These are phyloP conservation scores for Danio albolineatus DNA, from an alignment of 2,797 vertebrate genomes.

Conservation along the genomic window DNA sequence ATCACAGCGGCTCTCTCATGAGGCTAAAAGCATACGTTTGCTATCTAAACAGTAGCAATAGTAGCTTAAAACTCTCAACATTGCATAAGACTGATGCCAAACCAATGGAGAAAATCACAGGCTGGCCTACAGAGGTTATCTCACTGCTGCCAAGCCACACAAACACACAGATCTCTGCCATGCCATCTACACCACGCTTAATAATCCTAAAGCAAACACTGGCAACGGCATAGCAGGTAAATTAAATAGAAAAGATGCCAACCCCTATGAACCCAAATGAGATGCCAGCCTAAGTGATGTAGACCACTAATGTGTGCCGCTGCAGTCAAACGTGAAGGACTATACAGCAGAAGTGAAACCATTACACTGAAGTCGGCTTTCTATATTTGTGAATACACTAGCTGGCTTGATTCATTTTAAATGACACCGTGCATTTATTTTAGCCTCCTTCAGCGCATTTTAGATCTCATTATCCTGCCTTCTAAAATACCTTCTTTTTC, in stretches of 20 bases:
- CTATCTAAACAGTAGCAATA: background rate
- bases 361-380: background rate
- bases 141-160: conserved; percentile 22
- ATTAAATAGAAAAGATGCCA: background rate
- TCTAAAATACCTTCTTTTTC: background rate
- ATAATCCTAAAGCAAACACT: conserved; percentile 16
- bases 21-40: background rate
- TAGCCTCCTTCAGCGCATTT: background rate
- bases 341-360: background rate
- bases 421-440: background rate
- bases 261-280: background rate
- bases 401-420: background rate
- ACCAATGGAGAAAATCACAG: conserved; percentile 28
- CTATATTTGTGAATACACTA: background rate
- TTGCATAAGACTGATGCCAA: background rate
- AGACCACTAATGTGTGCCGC: conserved; percentile 2
- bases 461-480: background rate
- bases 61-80: conserved; percentile 5
- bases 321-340: background rate
- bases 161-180: conserved; percentile 1
- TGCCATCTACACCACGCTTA: background rate
- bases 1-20: background rate
- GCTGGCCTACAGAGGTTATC: background rate
- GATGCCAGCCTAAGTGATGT: background rate
- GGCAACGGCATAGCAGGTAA: conserved; percentile 1